Conservation (phyloP, 2,113 vertebrate genomes). For the Hemiscyllium ocellatum region DNA sequence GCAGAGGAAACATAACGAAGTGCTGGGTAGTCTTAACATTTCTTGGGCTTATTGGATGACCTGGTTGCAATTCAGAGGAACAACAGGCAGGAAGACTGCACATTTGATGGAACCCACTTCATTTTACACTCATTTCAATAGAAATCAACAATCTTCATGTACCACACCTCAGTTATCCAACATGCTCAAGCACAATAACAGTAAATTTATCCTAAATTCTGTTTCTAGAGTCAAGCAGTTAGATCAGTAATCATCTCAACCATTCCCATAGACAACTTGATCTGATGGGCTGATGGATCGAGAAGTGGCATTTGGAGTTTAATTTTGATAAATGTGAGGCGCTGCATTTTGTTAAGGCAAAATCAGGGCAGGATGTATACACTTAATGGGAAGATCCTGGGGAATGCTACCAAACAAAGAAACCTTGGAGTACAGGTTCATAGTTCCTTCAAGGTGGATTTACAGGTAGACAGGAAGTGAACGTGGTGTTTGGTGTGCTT, state of each 20-base stretch:
- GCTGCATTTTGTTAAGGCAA: no score
- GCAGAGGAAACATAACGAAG: neutral
- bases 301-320: no score
- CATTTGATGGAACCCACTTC: neutral
- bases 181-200: neutral
- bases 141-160: neutral
- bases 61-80: neutral
- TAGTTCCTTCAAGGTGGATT: no score
- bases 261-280: neutral
- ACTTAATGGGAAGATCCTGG: no score
- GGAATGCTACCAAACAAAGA: no score
- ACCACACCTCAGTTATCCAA: neutral
- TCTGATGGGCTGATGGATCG: no score
- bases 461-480: no score
- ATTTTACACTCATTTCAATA: neutral
- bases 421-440: no score
- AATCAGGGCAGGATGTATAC: no score
- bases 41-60: neutral
- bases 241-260: neutral
- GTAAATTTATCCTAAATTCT: neutral
- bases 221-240: neutral
- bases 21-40: neutral
- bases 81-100: neutral
- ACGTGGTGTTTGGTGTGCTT: no score
- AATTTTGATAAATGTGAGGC: no score